Evolutionary conservation across 1,140 invertebrate genomes (phyloP), one percentile per base, ranked within the genome.

Genomic region (Saccostrea cuccullata): DNA sequence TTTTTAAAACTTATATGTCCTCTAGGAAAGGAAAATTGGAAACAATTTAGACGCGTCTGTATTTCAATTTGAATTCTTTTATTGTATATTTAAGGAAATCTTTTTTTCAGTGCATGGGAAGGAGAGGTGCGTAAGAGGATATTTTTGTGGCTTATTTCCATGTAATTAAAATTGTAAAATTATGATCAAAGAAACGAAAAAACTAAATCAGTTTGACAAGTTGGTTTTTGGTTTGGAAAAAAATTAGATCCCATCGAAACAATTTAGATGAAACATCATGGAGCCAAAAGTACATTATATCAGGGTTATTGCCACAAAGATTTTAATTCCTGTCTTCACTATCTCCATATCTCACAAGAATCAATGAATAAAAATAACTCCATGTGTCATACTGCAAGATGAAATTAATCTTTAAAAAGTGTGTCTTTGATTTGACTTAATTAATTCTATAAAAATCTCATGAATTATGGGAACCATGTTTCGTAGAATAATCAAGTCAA

Each of bases 121-220:
- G 23, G 12, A 36, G 26, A 30, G 26, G 30, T 77, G 30, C 70
- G 70, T 30, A 77, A 30, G 30, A 36, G 70, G 70, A 77, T 77
- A 12, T 15, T 26, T 36, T 77, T 77, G 15, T 15, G 70, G 23
- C 70, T 77, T 15, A 77, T 77, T 77, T 23, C 11, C 70, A 77
- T 77, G 26, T 77, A 23, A 77, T 77, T 77, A 36, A 17, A 77
- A 77, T 77, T 23, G 2, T 12, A 77, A 77, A 15, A 77, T 30
- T 11, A 15, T 77, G 70, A 77, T 77, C 70, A 77, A 77, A 77
- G 70, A 77, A 36, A 77, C 30, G 30, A 26, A 26, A 30, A 36
- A 36, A 77, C 17, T 77, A 15, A 77, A 26, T 30, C 70, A 77
- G 23, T 77, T 77, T 77, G 70, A 77, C 70, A 77, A 9, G 47